Evolutionary conservation across 2,888 invertebrate species (phyloP).

Genomic region (Lasioglossum oenotherae): DNA sequence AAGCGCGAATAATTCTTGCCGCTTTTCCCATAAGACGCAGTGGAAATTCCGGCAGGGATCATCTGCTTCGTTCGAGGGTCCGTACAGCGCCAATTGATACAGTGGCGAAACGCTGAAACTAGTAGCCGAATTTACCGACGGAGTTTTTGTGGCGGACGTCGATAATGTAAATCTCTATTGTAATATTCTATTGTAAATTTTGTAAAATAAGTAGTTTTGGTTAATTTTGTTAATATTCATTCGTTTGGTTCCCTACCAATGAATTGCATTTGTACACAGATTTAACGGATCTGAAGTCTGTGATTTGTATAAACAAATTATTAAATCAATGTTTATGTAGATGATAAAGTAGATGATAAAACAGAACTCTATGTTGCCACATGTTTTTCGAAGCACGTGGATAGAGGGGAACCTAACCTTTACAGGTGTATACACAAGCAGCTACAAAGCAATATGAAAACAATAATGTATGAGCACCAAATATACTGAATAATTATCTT

Average conservation of each 20-base stretch:
- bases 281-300: too few relatives aligned
- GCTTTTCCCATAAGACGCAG: not conserved
- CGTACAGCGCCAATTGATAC: not conserved
- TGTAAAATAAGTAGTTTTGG: too few relatives aligned
- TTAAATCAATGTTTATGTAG: not conserved
- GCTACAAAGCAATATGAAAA: constrained; percentile 15
- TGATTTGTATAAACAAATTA: not conserved
- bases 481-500: not conserved
- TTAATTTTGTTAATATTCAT: too few relatives aligned
- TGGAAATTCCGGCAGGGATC: not conserved
- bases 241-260: too few relatives aligned
- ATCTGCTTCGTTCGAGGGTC: not conserved
- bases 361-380: not conserved
- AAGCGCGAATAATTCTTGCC: not conserved
- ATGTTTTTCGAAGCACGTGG: constrained; percentile 8
- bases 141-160: too few relatives aligned
- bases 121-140: not conserved
- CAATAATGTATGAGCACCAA: not conserved
- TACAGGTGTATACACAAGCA: not conserved
- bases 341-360: not conserved
- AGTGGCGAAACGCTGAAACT: not conserved
- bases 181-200: too few relatives aligned
- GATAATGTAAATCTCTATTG: too few relatives aligned
- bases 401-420: constrained; percentile 18
- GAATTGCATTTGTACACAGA: too few relatives aligned